Conservation (phyloP, 30 jellyfish, hydroid and myxozoan genomes). For the Cassiopea xamachana region DNA sequence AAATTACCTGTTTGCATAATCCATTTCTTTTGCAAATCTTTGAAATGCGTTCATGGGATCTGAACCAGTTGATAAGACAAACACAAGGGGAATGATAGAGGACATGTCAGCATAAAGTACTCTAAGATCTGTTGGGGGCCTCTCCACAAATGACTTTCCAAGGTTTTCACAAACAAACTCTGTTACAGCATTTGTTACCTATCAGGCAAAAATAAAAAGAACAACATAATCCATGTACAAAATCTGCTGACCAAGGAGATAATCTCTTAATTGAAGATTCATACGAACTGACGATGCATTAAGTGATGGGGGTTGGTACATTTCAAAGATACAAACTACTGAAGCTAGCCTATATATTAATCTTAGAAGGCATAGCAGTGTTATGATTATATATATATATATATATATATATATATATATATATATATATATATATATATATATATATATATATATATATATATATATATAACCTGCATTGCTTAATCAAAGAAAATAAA, state of each 20-base stretch:
- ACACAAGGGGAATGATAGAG: constrained; percentile 81
- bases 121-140: constrained; percentile 92
- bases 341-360: no score
- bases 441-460: no score
- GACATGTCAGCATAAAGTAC: constrained; percentile 93
- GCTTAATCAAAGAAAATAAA: no score
- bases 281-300: no score
- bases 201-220: background rate
- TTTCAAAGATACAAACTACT: no score
- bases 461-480: no score
- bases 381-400: no score
- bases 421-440: no score
- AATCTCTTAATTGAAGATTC: no score
- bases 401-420: no score
- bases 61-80: constrained; percentile 94
- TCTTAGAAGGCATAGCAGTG: no score
- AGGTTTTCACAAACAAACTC: constrained; percentile 85
- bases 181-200: constrained; percentile 68
- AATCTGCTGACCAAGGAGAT: background rate
- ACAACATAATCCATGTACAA: background rate
- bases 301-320: no score
- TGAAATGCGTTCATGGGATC: constrained; percentile 98
- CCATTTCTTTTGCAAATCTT: constrained; percentile 94
- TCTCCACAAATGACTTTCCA: constrained; percentile 94
- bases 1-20: constrained; percentile 33